Evolutionary conservation across 1,140 invertebrate genomes (phyloP).

Genomic region (Delia radicum): DNA sequence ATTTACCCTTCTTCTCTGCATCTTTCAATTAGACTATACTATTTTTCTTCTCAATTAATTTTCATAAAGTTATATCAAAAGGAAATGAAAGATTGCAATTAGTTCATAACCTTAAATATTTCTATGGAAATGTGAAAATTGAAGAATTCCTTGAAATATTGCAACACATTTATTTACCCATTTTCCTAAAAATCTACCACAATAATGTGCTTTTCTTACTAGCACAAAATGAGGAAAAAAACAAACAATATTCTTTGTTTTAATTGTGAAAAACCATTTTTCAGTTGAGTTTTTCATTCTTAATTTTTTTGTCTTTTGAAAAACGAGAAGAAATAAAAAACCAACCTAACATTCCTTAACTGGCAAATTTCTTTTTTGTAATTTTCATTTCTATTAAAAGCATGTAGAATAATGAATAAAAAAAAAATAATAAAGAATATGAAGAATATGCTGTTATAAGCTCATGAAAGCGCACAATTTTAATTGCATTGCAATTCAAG

Average conservation of each 20-base stretch:
- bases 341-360: background rate
- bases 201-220: no score
- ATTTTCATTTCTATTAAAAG: conserved; percentile 12
- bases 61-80: no score
- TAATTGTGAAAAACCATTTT: background rate
- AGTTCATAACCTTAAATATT: no score
- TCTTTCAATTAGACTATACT: no score
- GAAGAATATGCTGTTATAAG: conserved; percentile 8
- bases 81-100: no score
- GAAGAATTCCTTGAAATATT: no score
- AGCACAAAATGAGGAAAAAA: no score
- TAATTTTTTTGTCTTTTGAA: background rate
- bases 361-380: background rate
- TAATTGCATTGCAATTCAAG: conserved; percentile 28
- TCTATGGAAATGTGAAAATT: no score
- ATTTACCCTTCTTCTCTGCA: no score
- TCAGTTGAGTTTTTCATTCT: background rate
- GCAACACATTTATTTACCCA: no score
- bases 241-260: background rate
- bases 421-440: background rate
- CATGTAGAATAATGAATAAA: background rate
- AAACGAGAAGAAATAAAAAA: background rate
- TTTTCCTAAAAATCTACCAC: no score
- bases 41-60: no score
- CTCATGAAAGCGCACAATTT: conserved; percentile 26